phyloP scores from a whole-genome alignment of 1,140 invertebrate genomes.

The Drosophila tani region DNA sequence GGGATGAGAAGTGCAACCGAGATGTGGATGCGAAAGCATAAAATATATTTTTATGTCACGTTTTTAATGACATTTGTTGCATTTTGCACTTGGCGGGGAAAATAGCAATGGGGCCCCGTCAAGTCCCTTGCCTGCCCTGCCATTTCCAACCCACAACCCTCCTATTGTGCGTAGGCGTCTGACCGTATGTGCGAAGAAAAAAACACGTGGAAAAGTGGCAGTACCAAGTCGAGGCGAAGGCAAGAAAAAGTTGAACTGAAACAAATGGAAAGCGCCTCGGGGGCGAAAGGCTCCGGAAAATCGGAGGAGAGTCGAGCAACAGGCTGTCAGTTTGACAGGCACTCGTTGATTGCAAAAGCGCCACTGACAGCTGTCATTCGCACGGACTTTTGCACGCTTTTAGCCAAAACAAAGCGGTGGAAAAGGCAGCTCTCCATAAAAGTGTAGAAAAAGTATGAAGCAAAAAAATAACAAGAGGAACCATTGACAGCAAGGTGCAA shows the following conservation, averaged over 20 bases:
- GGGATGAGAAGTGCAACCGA: slow-evolving; percentile 30
- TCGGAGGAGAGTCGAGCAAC: slow-evolving; percentile 51
- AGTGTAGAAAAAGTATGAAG: slow-evolving; percentile 25
- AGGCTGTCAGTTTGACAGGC: slow-evolving; percentile 72
- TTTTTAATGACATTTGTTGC: slow-evolving; percentile 83
- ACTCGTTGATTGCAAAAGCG: slow-evolving; percentile 66
- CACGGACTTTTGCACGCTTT: slow-evolving; percentile 42
- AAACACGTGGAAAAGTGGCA: slow-evolving; percentile 24
- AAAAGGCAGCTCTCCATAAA: slow-evolving; percentile 5
- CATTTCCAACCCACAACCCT: neutral
- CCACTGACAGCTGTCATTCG: slow-evolving; percentile 76
- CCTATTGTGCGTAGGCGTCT: slow-evolving; percentile 39
- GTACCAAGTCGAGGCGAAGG: slow-evolving; percentile 18
- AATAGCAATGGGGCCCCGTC: slow-evolving; percentile 3
- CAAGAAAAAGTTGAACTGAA: slow-evolving; percentile 42
- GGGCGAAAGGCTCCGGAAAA: slow-evolving; percentile 35
- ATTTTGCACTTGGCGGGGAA: slow-evolving; percentile 65
- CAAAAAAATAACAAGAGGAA: neutral
- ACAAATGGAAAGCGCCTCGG: slow-evolving; percentile 15
- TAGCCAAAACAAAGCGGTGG: slow-evolving; percentile 20
- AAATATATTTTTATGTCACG: slow-evolving; percentile 79
- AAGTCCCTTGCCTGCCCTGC: neutral
- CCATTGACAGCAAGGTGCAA: slow-evolving; percentile 42
- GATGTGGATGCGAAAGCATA: slow-evolving; percentile 53
- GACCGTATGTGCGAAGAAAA: slow-evolving; percentile 34